phyloP scores from a whole-genome alignment of 1,140 invertebrate genomes.

The Drosophila tani region DNA sequence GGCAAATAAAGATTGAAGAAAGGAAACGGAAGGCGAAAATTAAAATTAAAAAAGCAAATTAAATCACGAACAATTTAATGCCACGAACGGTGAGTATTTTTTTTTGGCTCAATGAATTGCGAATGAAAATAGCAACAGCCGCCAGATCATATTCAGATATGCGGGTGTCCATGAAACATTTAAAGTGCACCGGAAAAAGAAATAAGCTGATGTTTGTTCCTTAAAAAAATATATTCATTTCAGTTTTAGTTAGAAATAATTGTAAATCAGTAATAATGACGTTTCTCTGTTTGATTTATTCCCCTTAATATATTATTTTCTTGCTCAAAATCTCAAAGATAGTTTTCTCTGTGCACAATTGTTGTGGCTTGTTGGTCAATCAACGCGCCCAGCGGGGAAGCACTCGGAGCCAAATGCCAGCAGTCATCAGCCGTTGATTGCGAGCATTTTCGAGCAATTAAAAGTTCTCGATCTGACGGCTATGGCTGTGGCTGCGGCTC shows the following conservation, averaged over 20 bases:
- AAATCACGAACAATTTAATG: slow-evolving; percentile 54
- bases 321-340: too few relatives aligned
- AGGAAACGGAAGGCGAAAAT: slow-evolving; percentile 14
- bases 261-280: too few relatives aligned
- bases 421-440: slow-evolving; percentile 42
- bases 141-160: slow-evolving; percentile 29
- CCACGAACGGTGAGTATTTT: slow-evolving; percentile 25
- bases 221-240: too few relatives aligned
- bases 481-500: slow-evolving; percentile 3
- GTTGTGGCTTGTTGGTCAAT: slow-evolving; percentile 9
- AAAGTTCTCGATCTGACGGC: slow-evolving; percentile 39
- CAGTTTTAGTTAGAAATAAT: too few relatives aligned
- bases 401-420: slow-evolving; percentile 16
- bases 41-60: slow-evolving; percentile 59
- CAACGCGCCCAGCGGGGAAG: slow-evolving; percentile 23
- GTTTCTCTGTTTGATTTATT: too few relatives aligned
- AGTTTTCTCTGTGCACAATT: background rate
- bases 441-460: slow-evolving; percentile 49
- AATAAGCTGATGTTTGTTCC: too few relatives aligned
- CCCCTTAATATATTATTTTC: too few relatives aligned
- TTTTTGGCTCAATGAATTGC: slow-evolving; percentile 15
- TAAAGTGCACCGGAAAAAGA: background rate
- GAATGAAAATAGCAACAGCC: slow-evolving; percentile 2
- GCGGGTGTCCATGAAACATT: background rate
- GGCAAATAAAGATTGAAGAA: background rate